Evolutionary conservation across 1,140 invertebrate genomes (phyloP), one percentile per base, ranked within the genome.

Genomic region (Drosophila tsacasi): DNA sequence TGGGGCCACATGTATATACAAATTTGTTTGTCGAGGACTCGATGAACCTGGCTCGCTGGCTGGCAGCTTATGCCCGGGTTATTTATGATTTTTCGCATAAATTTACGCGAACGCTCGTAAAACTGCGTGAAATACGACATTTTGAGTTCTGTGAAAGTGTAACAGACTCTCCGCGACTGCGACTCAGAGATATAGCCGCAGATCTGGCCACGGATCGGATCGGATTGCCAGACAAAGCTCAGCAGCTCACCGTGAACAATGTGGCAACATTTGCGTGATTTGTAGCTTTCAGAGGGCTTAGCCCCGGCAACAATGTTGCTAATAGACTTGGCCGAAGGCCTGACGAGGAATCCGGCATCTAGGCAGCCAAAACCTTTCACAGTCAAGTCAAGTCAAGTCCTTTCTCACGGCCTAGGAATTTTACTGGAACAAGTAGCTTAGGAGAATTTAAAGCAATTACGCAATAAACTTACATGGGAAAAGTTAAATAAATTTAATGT

Each of bases 111-210:
- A 90, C 76, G 86, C 79, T 90, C 85, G 75, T 90, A 90, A 90
- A 90, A 90, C 71, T 79, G 79, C 85, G 81, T 90, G 76, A 90
- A 82, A 90, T 90, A 90, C 85, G 82, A 85, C 85, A 90, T 90
- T 90, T 90, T 90, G 82, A 90, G 85, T 90, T 90, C 85, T 90
- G 82, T 90, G 85, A 90, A 90, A 85, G 85, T 90, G 85, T 90
- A 90, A 90, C 85, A 89, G 79, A 50, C 32, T 30, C 35, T 50
- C 46, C 21, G 25, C 15, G 42, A 9, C 61, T 37, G 40, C 35
- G 25, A 13, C 21, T 9, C 52, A 23, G 21, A 13, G 5, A 46
- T 46, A 44, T 49, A 12, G 1, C 19, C 27, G 3, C 25, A 25
- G 39, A 58, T 40, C 49, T 58, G 55, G 39, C 46, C 49, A 25